A percentile compares a stretch with the other conserved stretches of the same genome.
Conservation (phyloP, 2,797 vertebrate genomes). For the Mormyrus hasselquistii region DNA sequence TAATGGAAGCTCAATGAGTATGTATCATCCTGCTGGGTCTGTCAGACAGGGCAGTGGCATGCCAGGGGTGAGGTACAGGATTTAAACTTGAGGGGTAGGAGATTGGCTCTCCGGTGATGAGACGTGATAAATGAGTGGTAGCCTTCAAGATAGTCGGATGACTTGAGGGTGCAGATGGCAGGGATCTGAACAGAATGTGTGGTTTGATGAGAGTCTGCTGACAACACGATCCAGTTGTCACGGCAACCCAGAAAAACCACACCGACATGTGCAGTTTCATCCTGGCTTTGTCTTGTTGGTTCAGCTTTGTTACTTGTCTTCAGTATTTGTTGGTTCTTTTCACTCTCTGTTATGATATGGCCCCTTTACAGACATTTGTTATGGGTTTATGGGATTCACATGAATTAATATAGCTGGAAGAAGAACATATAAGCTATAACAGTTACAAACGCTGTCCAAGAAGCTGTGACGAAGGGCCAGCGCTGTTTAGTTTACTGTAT, state of each 20-base stretch:
- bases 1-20: background rate
- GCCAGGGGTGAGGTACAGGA: background rate
- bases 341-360: background rate
- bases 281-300: background rate
- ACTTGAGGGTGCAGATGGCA: background rate
- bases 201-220: background rate
- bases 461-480: background rate
- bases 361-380: background rate
- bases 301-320: background rate
- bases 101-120: background rate
- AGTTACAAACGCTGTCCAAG: background rate
- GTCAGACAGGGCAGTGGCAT: background rate
- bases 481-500: background rate
- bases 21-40: background rate
- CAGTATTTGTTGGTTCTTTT: background rate
- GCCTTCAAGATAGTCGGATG: background rate
- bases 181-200: background rate
- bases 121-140: background rate
- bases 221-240: background rate
- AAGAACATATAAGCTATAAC: background rate
- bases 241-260: background rate
- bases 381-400: background rate
- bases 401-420: background rate
- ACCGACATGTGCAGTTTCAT: background rate
- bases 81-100: background rate